These are phyloP conservation scores for Tiliacea aurago DNA, from an alignment of 2,888 invertebrate species.

Conservation along the genomic window DNA sequence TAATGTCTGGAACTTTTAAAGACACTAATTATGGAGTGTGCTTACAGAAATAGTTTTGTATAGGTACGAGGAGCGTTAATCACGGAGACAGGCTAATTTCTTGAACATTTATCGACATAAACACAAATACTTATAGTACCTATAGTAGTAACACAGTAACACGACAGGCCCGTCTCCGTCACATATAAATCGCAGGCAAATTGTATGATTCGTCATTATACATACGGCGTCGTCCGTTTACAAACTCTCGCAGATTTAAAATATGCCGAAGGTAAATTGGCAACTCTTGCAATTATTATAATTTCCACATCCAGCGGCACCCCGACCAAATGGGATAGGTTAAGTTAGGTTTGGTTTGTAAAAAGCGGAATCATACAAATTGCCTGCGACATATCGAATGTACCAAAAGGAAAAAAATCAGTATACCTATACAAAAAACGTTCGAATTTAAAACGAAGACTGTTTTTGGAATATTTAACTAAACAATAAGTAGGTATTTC, in stretches of 20 bases:
- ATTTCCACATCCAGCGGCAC: too few relatives aligned
- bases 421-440: background rate
- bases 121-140: background rate
- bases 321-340: too few relatives aligned
- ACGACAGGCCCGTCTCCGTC: background rate
- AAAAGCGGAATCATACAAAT: too few relatives aligned
- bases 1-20: background rate
- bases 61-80: background rate
- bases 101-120: background rate
- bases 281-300: too few relatives aligned
- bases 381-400: too few relatives aligned
- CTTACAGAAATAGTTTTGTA: background rate
- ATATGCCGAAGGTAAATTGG: too few relatives aligned
- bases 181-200: background rate
- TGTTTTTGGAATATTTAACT: constrained; percentile 58
- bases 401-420: too few relatives aligned
- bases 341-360: too few relatives aligned
- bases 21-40: background rate
- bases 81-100: background rate
- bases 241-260: too few relatives aligned
- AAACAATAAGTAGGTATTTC: constrained; percentile 33
- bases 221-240: too few relatives aligned
- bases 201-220: too few relatives aligned
- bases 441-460: constrained; percentile 63
- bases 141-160: too few relatives aligned